These are phyloP conservation scores for Sinocyclocheilus maitianheensis DNA, from an alignment of 2,113 vertebrate genomes.

Conservation along the genomic window DNA sequence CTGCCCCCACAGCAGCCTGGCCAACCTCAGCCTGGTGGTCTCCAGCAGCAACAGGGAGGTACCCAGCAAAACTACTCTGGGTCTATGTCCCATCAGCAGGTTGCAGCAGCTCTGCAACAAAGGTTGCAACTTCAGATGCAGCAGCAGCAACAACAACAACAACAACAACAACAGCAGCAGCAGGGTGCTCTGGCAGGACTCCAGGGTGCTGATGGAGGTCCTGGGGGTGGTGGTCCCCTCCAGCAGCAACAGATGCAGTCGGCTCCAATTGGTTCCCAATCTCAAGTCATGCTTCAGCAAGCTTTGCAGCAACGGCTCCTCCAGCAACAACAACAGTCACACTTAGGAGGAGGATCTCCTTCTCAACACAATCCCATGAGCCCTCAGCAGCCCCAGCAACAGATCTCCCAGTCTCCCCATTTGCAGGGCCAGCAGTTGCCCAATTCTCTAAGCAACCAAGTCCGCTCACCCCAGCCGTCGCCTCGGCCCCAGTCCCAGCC, in stretches of 20 bases:
- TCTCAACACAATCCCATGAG: slow-evolving; percentile 96
- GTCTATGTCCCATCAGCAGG: slow-evolving; percentile 65
- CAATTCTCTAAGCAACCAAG: slow-evolving; percentile 91
- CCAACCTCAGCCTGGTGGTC: slow-evolving; percentile 69
- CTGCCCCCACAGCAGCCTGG: slow-evolving; percentile 82
- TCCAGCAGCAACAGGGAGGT: slow-evolving; percentile 64
- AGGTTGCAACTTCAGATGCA: slow-evolving; percentile 67
- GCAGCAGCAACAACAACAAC: slow-evolving; percentile 59
- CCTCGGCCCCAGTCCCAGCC: slow-evolving; percentile 93
- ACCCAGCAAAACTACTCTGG: slow-evolving; percentile 77
- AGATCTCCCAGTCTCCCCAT: slow-evolving; percentile 86
- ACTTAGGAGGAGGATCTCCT: slow-evolving; percentile 78
- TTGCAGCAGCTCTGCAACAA: slow-evolving; percentile 72
- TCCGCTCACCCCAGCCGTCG: slow-evolving; percentile 94
- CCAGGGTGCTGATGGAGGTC: slow-evolving; percentile 70
- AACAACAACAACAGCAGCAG: slow-evolving; percentile 60
- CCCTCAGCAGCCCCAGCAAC: slow-evolving; percentile 84
- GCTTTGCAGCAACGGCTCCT: slow-evolving; percentile 90
- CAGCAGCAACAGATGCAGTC: slow-evolving; percentile 76
- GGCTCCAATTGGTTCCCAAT: slow-evolving; percentile 59
- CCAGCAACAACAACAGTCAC: slow-evolving; percentile 71
- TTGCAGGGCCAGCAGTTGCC: slow-evolving; percentile 85
- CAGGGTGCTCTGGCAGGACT: slow-evolving; percentile 71
- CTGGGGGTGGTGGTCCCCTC: slow-evolving; percentile 75
- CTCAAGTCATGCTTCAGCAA: slow-evolving; percentile 79